Evolutionary conservation across 2,113 vertebrate genomes (phyloP), one percentile per base, ranked within the genome.

Genomic region (Arvicanthis niloticus): DNA sequence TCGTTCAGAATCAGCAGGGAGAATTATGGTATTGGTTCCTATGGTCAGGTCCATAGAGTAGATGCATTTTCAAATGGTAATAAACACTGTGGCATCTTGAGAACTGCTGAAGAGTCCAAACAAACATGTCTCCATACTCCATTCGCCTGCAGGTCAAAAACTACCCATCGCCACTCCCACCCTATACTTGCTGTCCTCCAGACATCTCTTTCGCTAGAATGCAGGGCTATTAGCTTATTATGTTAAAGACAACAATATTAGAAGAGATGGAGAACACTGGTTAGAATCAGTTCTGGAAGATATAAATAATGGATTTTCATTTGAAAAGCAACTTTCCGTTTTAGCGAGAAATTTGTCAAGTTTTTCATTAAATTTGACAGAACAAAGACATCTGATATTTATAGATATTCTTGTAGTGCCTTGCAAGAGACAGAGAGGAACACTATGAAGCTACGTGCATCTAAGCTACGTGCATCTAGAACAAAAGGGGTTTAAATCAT

Each of bases 361-460:
- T n/a, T 91, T 95, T 75, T 45, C 12, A 88, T 93, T 92, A 91
- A 88, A 92, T 91, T 37, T 86, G 85, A 95, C 67, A 95, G 60
- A 91, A 77, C 45, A 89, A 93, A 96, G 77, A 65, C 29, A 60
- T 93, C 42, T 88, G 31, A 42, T 94, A 87, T 81, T 94, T 89
- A 76, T 84, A 82, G 89, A 82, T 86, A 81, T 88, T 88, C 76
- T 89, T 42, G 7, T 68, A 75, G 60, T 86, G 29, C 9, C 53
- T 81, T 91, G 58, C 19, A 78, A 93, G 58, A 72, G 19, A 80
- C 4, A 76, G 78, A 70, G 22, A 75, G 56, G 88, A 95, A 77
- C 51, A 34, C 11, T 48, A 12, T 29, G 12, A 70, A 80, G 40
- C 42, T 73, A 34, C 0, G 15, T 67, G 51, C 17, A 9, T 91